Evolutionary conservation across 2,113 vertebrate species (phyloP), one percentile per base, ranked within the genome.

Genomic region (Dipodomys ordii): DNA sequence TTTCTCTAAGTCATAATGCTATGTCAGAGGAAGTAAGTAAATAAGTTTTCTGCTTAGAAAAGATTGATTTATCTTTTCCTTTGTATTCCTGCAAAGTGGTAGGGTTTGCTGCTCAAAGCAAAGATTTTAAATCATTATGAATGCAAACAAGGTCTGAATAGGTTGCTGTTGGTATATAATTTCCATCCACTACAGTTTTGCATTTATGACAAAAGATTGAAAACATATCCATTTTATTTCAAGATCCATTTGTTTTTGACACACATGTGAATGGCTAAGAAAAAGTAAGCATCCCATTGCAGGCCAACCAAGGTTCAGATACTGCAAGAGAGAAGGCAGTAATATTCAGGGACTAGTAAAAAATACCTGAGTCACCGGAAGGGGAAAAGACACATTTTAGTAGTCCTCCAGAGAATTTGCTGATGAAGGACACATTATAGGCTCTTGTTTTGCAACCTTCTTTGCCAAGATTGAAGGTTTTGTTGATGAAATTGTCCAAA

Each of bases 181-280:
- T 84, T 81, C 13, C 64, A 72, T 93, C 91, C 30, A 78, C 86
- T 81, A 35, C 23, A 60, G 3, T 77, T 89, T 94, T 97, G 67
- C 87, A 9, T 79, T 94, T 62, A 76, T 15, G 83, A 39, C 83
- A 62, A 87, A 11, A 16, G 53, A 57, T 57, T 57, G 23, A 30
- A 30, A 22, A 83, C 69, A 82, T 18, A 84, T 46, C 9, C 19
- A 69, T 88, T 92, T 86, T 91, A 13, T 53, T 90, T 96, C 64
- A 81, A 88, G 39, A 79, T 87, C 91, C 12, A 78, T 67, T 88
- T 76, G 30, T 90, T 20, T 46, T 76, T 72, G 73, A 69, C 57
- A 57, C 15, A 6, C n/a, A 88, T 93, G 12, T 83, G 23, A 92
- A 82, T 65, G 2, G 8, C n/a, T 87, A 69, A 64, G 87, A 91